Percentiles rank a stretch among this genome's conserved stretches.
phyloP scores from a whole-genome alignment of 2,113 vertebrate genomes.

The Urocolius indicus region DNA sequence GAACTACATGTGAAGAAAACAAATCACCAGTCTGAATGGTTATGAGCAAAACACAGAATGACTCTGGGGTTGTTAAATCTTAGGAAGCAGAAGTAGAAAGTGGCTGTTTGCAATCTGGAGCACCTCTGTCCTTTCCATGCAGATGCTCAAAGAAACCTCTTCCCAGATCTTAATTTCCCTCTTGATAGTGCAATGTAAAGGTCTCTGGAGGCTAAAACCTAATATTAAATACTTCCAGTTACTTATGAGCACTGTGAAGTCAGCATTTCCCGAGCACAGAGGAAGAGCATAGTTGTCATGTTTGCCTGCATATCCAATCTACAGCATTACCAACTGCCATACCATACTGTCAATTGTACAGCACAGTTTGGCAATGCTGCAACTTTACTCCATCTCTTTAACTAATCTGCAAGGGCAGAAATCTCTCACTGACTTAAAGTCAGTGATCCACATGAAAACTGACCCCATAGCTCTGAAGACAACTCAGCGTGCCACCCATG shows the following conservation, averaged over 20 bases:
- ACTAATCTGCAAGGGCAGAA: neutral
- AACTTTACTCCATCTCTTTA: neutral
- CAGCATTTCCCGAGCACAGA: neutral
- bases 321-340: neutral
- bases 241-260: neutral
- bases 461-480: neutral
- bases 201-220: neutral
- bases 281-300: accelerated
- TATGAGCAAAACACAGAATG: neutral
- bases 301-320: neutral
- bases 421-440: neutral
- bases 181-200: neutral
- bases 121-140: neutral
- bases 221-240: neutral
- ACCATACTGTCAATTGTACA: neutral
- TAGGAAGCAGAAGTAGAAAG: neutral
- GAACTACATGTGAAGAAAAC: slow-evolving; percentile 5
- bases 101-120: neutral
- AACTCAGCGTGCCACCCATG: neutral
- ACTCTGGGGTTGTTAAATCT: neutral
- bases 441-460: neutral
- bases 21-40: neutral
- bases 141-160: neutral
- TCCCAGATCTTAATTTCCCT: neutral
- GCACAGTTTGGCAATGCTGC: neutral